phyloP scores from a whole-genome alignment of 53 echinoderm and acorn worm genomes.

The Pentamera pediparva region DNA sequence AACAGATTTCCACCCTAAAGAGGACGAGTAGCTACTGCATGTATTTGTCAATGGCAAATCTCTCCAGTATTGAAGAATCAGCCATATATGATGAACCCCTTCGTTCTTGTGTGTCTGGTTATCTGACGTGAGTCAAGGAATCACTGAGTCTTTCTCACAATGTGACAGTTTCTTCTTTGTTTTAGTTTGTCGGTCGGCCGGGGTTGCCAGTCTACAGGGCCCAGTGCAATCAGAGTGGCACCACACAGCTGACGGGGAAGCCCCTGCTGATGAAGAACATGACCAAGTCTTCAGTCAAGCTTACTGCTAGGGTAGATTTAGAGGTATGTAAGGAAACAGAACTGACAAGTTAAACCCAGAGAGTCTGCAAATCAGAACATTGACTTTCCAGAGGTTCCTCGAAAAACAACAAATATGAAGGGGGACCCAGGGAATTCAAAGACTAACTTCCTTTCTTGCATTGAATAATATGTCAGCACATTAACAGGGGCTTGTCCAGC shows the following conservation, averaged over 20 bases:
- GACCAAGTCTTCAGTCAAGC: conserved; percentile 55
- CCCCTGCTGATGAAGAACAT: conserved; percentile 66
- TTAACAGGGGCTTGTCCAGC: too few species aligned
- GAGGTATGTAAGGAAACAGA: conserved; percentile 28
- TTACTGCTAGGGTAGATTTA: conserved; percentile 63
- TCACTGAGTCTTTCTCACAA: background rate
- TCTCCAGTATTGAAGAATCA: too few species aligned
- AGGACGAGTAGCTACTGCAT: too few species aligned
- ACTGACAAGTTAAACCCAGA: too few species aligned
- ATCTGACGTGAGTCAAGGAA: too few species aligned
- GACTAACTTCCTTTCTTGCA: background rate
- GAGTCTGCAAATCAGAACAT: too few species aligned
- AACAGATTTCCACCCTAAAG: too few species aligned
- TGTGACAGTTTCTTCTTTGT: background rate
- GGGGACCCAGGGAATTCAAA: background rate
- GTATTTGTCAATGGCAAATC: too few species aligned
- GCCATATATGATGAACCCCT: background rate
- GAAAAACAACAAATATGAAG: too few species aligned
- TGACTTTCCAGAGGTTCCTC: too few species aligned
- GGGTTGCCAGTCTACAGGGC: conserved; percentile 64
- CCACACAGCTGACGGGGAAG: conserved; percentile 61
- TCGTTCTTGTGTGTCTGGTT: background rate
- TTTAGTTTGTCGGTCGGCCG: conserved; percentile 54
- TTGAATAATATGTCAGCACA: too few species aligned
- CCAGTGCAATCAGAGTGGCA: conserved; percentile 63